Conservation (phyloP, 2,113 vertebrate species). For the Apodemus sylvaticus region DNA sequence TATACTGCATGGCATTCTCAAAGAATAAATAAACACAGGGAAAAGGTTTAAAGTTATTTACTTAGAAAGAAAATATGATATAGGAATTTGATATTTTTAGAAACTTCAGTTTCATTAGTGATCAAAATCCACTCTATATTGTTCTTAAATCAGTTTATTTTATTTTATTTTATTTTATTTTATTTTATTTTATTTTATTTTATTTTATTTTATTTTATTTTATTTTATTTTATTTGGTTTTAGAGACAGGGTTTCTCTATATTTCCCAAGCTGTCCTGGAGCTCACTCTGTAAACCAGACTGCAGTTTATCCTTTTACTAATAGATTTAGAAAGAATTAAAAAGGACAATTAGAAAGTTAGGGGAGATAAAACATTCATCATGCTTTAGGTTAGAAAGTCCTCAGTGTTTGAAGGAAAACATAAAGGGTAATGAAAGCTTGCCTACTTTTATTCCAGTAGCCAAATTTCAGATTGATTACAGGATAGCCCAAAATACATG, state of each 20-base stretch:
- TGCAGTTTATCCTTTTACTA: background rate
- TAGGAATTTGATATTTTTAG: background rate
- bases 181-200: too few relatives aligned
- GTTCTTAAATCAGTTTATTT: background rate
- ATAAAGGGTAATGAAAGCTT: background rate
- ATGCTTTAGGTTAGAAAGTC: conserved; percentile 16
- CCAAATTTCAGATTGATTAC: conserved; percentile 47
- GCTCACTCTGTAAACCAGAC: too few relatives aligned
- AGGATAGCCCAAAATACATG: background rate
- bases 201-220: background rate
- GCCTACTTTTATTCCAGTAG: background rate
- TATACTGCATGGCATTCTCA: background rate
- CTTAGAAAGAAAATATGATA: background rate
- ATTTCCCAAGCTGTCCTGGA: too few relatives aligned
- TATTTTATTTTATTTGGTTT: too few relatives aligned
- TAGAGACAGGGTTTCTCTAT: too few relatives aligned
- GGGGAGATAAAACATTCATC: background rate
- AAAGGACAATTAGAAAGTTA: conserved; percentile 10
- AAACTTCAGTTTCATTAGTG: background rate
- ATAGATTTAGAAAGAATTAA: background rate
- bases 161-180: too few relatives aligned
- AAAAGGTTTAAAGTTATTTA: background rate
- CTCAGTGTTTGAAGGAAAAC: conserved; percentile 1
- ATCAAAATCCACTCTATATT: background rate
- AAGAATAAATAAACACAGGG: background rate